A percentile compares a stretch with the other conserved stretches of the same genome.
Conservation (phyloP, 2,888 invertebrate genomes). For the Himalopsyche japonica region DNA sequence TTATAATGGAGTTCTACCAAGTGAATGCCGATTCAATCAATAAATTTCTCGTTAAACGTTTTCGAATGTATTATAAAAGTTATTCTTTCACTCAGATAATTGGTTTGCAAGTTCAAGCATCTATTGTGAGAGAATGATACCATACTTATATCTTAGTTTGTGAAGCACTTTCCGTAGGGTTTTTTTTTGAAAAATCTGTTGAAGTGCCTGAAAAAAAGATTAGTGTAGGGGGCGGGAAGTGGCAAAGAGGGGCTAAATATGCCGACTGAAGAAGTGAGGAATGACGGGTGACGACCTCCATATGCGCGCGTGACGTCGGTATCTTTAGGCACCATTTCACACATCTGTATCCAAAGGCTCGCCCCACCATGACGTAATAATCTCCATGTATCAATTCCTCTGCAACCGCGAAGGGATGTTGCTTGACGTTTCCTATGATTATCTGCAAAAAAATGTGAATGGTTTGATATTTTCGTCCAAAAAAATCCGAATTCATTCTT, state of each 20-base stretch:
- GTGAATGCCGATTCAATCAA: too few relatives aligned
- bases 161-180: not conserved
- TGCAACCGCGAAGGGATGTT: not conserved
- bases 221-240: not conserved
- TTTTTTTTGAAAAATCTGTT: not conserved
- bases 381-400: not conserved
- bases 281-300: not conserved
- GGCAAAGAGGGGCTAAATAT: not conserved
- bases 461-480: too few relatives aligned
- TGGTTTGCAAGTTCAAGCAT: too few relatives aligned
- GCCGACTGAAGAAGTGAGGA: not conserved
- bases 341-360: not conserved
- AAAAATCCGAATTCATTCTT: too few relatives aligned
- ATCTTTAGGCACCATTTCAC: slow-evolving; percentile 7
- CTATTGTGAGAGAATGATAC: too few relatives aligned
- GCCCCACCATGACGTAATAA: not conserved
- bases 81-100: too few relatives aligned
- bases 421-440: not conserved
- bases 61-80: too few relatives aligned
- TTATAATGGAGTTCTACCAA: too few relatives aligned
- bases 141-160: not conserved
- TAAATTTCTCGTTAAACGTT: too few relatives aligned
- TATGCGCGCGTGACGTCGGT: not conserved
- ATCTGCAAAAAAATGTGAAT: too few relatives aligned
- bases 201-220: not conserved